A percentile compares a stretch with the other conserved stretches of the same genome.
These are phyloP conservation scores for Zhuqinia jingwanae DNA, from an alignment of 2,888 invertebrate genomes.

Conservation along the genomic window DNA sequence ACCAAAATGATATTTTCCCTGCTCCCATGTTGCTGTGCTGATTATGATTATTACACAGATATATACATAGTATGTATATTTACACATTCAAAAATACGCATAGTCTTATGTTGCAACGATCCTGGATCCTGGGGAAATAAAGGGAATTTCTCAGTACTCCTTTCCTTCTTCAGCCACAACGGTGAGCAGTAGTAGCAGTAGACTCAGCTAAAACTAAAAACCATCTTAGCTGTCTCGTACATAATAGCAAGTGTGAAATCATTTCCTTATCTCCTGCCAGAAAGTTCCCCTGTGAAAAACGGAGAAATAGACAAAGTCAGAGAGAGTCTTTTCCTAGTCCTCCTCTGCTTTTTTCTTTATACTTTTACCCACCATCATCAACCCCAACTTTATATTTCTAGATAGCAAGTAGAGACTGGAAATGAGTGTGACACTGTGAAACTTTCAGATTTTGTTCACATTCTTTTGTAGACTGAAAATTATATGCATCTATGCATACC, in stretches of 20 bases:
- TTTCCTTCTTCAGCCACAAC: not conserved
- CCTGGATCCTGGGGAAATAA: not conserved
- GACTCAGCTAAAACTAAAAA: constrained; percentile 58
- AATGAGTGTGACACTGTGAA: no score
- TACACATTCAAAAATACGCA: not conserved
- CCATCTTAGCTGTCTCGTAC: constrained; percentile 69
- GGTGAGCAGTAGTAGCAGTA: not conserved
- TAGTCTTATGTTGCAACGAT: not conserved
- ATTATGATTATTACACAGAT: constrained; percentile 17
- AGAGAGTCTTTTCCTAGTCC: not conserved
- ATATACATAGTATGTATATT: not conserved
- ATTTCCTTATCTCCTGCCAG: constrained; percentile 70
- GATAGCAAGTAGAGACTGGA: no score
- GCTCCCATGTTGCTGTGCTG: not conserved
- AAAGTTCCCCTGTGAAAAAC: constrained; percentile 59
- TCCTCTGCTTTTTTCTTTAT: no score
- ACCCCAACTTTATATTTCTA: no score
- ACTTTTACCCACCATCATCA: no score
- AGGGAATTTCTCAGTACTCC: constrained; percentile 15
- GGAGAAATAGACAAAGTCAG: constrained; percentile 46
- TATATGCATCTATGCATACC: no score
- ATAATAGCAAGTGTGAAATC: constrained; percentile 71
- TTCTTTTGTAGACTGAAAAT: no score
- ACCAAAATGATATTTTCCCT: constrained; percentile 12
- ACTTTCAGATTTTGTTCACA: no score